phyloP scores from a whole-genome alignment of 2,888 invertebrate genomes.

The Platycheirus rosarum region DNA sequence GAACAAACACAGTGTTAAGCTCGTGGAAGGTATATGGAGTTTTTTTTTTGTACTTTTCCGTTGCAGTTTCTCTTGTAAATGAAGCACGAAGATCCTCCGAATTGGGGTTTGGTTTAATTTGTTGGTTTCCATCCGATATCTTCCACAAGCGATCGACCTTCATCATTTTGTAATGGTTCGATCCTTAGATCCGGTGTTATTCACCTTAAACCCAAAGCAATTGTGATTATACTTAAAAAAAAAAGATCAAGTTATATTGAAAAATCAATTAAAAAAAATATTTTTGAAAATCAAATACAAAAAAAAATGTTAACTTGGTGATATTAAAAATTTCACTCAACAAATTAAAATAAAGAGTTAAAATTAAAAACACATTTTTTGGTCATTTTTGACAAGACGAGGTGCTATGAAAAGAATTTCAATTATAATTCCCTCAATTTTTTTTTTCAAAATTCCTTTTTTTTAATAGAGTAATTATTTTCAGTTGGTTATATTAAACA shows the following conservation, averaged over 20 bases:
- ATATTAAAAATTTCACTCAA: constrained; percentile 71
- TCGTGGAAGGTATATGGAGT: constrained; percentile 66
- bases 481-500: constrained; percentile 44
- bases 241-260: constrained; percentile 35
- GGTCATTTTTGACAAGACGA: constrained; percentile 68
- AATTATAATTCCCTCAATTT: constrained; percentile 52
- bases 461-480: constrained; percentile 73
- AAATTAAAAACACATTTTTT: constrained; percentile 45
- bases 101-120: constrained; percentile 35
- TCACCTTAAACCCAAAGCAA: constrained; percentile 75
- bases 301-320: constrained; percentile 38
- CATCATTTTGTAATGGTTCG: constrained; percentile 24
- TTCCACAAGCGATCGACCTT: constrained; percentile 64
- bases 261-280: constrained; percentile 36
- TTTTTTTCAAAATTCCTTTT: constrained; percentile 21
- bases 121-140: constrained; percentile 52
- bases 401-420: constrained; percentile 62
- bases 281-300: constrained; percentile 58
- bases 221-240: constrained; percentile 71
- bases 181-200: constrained; percentile 65
- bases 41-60: constrained; percentile 19
- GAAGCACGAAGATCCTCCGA: constrained; percentile 12
- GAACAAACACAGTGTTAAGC: constrained; percentile 66
- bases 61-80: constrained; percentile 20
- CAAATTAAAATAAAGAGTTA: constrained; percentile 16